Conservation (phyloP, 2,113 vertebrate species). For the Otus sunia region DNA sequence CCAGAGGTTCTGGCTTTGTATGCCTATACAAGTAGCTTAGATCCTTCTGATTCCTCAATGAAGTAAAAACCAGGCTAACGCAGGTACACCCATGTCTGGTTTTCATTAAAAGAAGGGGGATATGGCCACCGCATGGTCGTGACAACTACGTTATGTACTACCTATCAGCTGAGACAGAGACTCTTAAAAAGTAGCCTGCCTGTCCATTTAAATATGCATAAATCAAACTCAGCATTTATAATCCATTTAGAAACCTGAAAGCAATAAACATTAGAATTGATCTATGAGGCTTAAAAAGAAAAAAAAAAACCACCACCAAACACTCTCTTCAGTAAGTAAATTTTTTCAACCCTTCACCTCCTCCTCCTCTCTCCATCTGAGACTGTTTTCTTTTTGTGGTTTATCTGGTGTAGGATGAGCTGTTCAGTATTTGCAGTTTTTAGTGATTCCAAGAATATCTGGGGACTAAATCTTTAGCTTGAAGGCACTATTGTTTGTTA, state of each 20-base stretch:
- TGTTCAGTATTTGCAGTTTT: not conserved
- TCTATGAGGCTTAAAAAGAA: not conserved
- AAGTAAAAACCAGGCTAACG: fast-evolving
- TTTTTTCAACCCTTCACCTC: not conserved
- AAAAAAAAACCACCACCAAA: not conserved
- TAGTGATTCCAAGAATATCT: not conserved
- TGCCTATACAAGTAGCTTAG: not conserved
- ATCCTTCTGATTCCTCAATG: not conserved
- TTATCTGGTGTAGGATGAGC: not conserved
- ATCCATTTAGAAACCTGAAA: not conserved
- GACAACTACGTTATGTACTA: not conserved
- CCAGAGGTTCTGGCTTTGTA: not conserved
- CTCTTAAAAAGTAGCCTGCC: not conserved
- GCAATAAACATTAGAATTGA: not conserved
- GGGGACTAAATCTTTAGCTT: not conserved
- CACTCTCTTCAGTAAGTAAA: not conserved
- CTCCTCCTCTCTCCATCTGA: not conserved
- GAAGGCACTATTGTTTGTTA: not conserved
- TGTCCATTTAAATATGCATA: not conserved
- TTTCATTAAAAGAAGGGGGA: not conserved
- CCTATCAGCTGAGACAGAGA: not conserved
- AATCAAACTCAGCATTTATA: not conserved
- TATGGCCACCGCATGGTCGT: not conserved
- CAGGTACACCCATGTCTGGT: not conserved
- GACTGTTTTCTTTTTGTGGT: not conserved